A percentile compares a stretch with the other conserved stretches of the same genome.
phyloP scores from a whole-genome alignment of 2,888 invertebrate species.

The Limnephilus lunatus region DNA sequence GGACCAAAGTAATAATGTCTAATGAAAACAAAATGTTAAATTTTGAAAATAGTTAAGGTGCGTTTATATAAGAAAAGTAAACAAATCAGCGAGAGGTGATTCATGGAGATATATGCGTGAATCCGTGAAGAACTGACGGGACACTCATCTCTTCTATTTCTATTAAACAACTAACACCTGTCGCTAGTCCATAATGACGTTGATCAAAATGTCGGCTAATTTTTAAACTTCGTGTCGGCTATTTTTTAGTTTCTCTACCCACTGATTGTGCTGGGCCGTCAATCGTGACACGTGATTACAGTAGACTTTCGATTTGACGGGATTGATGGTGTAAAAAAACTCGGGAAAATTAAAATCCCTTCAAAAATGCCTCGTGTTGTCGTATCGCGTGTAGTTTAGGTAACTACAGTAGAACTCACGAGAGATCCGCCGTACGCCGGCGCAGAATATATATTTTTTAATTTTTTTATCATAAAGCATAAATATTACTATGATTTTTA shows the following conservation, averaged over 20 bases:
- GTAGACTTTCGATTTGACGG: background rate
- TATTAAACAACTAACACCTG: background rate
- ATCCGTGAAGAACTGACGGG: slow-evolving; percentile 5
- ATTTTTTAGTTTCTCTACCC: background rate
- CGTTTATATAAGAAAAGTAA: background rate
- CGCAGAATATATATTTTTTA: too few relatives aligned
- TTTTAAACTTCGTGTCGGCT: background rate
- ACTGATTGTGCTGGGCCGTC: background rate
- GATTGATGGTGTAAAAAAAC: background rate
- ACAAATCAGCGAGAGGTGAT: background rate
- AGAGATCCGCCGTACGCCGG: too few relatives aligned
- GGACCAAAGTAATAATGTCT: background rate
- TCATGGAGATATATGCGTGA: background rate
- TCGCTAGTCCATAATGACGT: background rate
- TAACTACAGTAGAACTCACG: too few relatives aligned
- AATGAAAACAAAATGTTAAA: background rate
- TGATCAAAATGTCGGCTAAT: background rate
- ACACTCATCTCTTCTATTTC: slow-evolving; percentile 16
- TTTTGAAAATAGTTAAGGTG: background rate
- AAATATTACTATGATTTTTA: too few relatives aligned
- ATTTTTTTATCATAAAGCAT: too few relatives aligned
- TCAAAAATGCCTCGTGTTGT: too few relatives aligned
- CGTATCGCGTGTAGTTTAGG: too few relatives aligned
- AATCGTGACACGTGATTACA: background rate
- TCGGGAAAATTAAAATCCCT: background rate